These are phyloP conservation scores for Drosophila neocordata DNA, from an alignment of 1,140 invertebrate species.

Conservation along the genomic window DNA sequence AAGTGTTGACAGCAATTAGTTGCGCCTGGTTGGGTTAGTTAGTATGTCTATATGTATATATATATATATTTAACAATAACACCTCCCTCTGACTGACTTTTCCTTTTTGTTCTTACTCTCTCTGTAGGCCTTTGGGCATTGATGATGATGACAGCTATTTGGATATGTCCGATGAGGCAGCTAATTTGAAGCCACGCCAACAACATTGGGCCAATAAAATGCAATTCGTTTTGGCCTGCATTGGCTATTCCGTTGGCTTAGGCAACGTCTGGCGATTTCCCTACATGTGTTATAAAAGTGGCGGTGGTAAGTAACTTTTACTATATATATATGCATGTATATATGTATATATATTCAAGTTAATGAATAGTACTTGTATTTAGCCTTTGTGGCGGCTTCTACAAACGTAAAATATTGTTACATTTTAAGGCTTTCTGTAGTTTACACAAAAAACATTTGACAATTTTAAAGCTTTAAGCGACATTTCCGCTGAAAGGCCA, in stretches of 20 bases:
- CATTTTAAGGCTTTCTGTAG: constrained; percentile 22
- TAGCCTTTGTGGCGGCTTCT: constrained; percentile 19
- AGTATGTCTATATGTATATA: background rate
- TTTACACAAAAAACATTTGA: constrained; percentile 44
- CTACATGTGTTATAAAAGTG: constrained; percentile 92
- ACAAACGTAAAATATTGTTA: constrained; percentile 27
- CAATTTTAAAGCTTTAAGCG: constrained; percentile 75
- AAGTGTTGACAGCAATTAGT: constrained; percentile 65
- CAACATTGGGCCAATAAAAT: constrained; percentile 95
- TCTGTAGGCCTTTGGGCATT: constrained; percentile 86
- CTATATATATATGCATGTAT: background rate
- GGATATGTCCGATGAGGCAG: constrained; percentile 86
- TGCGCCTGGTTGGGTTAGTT: constrained; percentile 36
- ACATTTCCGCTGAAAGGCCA: constrained; percentile 75
- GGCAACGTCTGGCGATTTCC: constrained; percentile 96
- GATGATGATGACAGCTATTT: constrained; percentile 87
- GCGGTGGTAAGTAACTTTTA: constrained; percentile 86
- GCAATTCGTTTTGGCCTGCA: constrained; percentile 94
- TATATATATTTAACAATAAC: background rate
- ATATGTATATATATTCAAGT: too few relatives aligned
- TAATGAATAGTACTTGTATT: constrained; percentile 10
- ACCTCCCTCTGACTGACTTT: background rate
- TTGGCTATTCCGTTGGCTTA: constrained; percentile 95
- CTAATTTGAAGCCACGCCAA: constrained; percentile 88
- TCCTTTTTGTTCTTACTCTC: constrained; percentile 27